phyloP scores from a whole-genome alignment of 1,140 invertebrate genomes.

The Dryas iulia region DNA sequence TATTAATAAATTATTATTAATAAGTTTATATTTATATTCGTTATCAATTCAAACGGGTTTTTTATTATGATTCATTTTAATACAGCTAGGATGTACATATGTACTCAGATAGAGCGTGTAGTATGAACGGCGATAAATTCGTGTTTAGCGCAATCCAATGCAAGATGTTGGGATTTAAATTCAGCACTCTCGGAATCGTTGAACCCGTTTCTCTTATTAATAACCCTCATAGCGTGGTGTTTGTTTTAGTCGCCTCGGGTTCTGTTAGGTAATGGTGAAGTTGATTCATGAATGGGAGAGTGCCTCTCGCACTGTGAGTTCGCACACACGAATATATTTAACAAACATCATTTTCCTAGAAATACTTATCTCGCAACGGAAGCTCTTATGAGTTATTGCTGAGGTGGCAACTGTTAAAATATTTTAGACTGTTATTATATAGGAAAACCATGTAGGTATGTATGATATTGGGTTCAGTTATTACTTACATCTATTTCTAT shows the following conservation, averaged over 20 bases:
- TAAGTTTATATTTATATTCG: not conserved
- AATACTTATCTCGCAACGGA: conserved; percentile 64
- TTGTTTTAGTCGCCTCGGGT: conserved; percentile 69
- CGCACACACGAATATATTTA: conserved; percentile 64
- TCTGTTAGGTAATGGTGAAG: conserved; percentile 73
- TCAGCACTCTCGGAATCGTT: conserved; percentile 59
- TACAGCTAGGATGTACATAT: not conserved
- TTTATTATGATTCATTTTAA: not conserved
- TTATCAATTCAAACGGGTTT: conserved; percentile 31
- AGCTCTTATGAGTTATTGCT: conserved; percentile 51
- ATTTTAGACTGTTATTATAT: conserved; percentile 5
- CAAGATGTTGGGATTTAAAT: conserved; percentile 56
- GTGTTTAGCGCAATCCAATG: conserved; percentile 39
- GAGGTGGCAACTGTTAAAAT: conserved; percentile 26
- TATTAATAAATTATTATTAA: not conserved
- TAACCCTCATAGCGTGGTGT: conserved; percentile 65
- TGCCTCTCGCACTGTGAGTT: conserved; percentile 40
- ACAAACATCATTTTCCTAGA: conserved; percentile 67
- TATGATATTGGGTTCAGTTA: too few relatives aligned
- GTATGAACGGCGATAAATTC: conserved; percentile 45
- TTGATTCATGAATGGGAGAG: conserved; percentile 78
- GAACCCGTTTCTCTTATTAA: conserved; percentile 75
- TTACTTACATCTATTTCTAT: not conserved
- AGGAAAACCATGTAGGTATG: too few relatives aligned
- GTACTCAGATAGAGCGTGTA: conserved; percentile 17